Conservation (phyloP, 2,888 invertebrate genomes). For the Drosophila robusta region DNA sequence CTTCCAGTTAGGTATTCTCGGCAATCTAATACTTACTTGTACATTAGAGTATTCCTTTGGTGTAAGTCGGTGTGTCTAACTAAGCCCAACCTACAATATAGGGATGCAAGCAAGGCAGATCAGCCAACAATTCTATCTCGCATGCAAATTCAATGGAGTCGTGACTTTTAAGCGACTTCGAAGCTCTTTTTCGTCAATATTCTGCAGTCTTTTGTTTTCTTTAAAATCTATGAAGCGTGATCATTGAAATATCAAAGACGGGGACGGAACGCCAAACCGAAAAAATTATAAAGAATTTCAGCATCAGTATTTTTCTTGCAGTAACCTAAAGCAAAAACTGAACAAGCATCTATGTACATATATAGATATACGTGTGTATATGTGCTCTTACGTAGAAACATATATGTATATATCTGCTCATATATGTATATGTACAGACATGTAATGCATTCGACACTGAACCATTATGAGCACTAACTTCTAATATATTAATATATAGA, state of each 20-base stretch:
- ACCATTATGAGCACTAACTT: constrained; percentile 6
- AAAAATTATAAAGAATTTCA: neutral
- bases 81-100: no score
- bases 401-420: constrained; percentile 2
- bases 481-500: constrained; percentile 2
- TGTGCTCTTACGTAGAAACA: neutral
- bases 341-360: neutral
- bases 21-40: no score
- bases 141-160: neutral
- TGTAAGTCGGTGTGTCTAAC: no score
- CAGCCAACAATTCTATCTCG: neutral
- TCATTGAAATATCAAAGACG: constrained; percentile 1
- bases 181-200: neutral
- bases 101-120: neutral
- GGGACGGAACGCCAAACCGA: neutral
- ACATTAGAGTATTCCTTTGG: no score
- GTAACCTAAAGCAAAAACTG: neutral
- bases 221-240: constrained; percentile 5
- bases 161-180: neutral
- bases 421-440: no score
- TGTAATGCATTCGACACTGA: neutral
- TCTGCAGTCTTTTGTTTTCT: neutral
- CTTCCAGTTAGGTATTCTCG: no score
- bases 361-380: constrained; percentile 8
- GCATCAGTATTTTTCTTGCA: neutral